A percentile compares a stretch with the other conserved stretches of the same genome.
Evolutionary conservation across 2,888 invertebrate genomes (phyloP).

Genomic region (Lycia hirtaria): DNA sequence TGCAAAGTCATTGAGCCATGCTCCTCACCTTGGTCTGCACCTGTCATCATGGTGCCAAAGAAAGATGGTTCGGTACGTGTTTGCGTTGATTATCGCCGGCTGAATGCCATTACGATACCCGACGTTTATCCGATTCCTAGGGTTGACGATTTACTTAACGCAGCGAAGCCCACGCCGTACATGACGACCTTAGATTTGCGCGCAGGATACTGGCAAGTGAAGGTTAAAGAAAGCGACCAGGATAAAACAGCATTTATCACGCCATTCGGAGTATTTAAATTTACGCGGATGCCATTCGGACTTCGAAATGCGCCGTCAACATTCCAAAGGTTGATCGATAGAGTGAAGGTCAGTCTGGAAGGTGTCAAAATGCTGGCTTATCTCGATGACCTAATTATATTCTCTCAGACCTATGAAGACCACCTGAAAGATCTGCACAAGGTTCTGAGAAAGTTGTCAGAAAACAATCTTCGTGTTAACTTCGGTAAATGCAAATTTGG

Average conservation of each 20-base stretch:
- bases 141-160: slow-evolving; percentile 54
- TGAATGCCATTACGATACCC: slow-evolving; percentile 42
- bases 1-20: not conserved
- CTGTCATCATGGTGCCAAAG: slow-evolving; percentile 49
- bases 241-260: slow-evolving; percentile 55
- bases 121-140: slow-evolving; percentile 59
- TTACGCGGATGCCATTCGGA: slow-evolving; percentile 51
- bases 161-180: slow-evolving; percentile 41
- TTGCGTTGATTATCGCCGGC: slow-evolving; percentile 53
- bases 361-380: slow-evolving; percentile 40
- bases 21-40: not conserved
- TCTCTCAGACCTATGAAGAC: slow-evolving; percentile 41
- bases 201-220: slow-evolving; percentile 49
- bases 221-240: slow-evolving; percentile 44
- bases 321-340: slow-evolving; percentile 42
- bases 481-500: slow-evolving; percentile 41
- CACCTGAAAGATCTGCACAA: slow-evolving; percentile 45
- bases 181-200: slow-evolving; percentile 46
- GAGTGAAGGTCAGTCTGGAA: slow-evolving; percentile 20
- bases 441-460: slow-evolving; percentile 36
- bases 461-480: slow-evolving; percentile 43
- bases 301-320: slow-evolving; percentile 43
- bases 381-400: slow-evolving; percentile 51
- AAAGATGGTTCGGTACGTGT: slow-evolving; percentile 48
- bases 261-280: slow-evolving; percentile 47